Base-by-base conservation (phyloP, 92 coral and sea anemone genomes). In the Umimayanthus chanpuru region DNA sequence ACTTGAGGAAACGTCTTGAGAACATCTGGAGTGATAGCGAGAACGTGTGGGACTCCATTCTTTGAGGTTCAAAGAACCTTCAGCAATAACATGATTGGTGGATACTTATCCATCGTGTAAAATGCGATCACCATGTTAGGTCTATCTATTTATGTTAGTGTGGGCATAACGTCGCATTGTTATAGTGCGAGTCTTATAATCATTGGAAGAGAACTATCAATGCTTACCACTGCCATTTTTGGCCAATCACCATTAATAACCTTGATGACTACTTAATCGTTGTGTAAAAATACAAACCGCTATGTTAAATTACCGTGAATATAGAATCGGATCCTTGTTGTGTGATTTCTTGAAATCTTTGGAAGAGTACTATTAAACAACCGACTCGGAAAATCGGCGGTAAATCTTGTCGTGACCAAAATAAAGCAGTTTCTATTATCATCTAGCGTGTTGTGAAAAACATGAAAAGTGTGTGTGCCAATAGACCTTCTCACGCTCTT, bases 11-110 rank as follows among this genome's bases (percentile, higher is more conserved):
- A 30, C 77, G 41, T 73, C 77, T 73, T 1, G 77, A 73, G 9
- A 21, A 36, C 23, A 73, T 73, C 77, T 73, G 77, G 77, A 11
- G n/a, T 36, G 77, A 73, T 32, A 29, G 77, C 77, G 77, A 73
- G 44, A 73, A 73, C 77, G 77, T 73, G 47, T 73, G 77, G 77
- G 77, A 73, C 47, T 32, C 77, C 8, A 73, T 30, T 14, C 77
- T 73, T 7, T 73, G 41, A 73, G 65, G 23, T 23, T 14, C 21
- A 3, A 47, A 47, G 50, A 47, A 47, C 11, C 7, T 16, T 15
- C 65, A 56, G 3, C 23, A 0, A 14, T 56, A 56, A 56, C 23
- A 56, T 4, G 4, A 20, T 56, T 16, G 65, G 15, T 56, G 65
- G 11, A 4, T 56, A 56, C 65, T 56, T 9, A 47, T 47, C 10